phyloP scores from a whole-genome alignment of 2,113 vertebrate genomes.

The Albula goreensis region DNA sequence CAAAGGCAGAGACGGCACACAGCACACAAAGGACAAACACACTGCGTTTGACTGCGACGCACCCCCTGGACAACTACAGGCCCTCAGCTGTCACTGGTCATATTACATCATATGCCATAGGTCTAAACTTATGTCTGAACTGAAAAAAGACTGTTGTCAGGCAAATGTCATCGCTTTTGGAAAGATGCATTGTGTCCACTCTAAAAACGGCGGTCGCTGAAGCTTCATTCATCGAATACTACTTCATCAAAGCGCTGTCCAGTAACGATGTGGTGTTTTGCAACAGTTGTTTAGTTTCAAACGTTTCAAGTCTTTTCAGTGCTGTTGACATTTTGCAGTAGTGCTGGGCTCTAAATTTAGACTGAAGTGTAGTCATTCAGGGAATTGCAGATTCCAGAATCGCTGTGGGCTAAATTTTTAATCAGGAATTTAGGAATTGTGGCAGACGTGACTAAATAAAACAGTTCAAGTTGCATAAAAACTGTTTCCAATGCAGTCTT shows the following conservation, averaged over 20 bases:
- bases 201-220: not conserved
- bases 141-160: not conserved
- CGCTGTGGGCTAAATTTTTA: slow-evolving; percentile 24
- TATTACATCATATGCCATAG: slow-evolving; percentile 4
- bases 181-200: not conserved
- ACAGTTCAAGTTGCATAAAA: not conserved
- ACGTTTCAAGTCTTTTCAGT: not conserved
- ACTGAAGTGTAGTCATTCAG: slow-evolving; percentile 11
- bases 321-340: slow-evolving; percentile 6
- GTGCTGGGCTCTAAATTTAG: slow-evolving; percentile 25
- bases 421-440: slow-evolving; percentile 13
- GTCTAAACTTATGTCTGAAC: not conserved
- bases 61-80: not conserved
- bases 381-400: slow-evolving; percentile 16
- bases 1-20: not conserved
- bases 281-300: not conserved
- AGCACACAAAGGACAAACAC: slow-evolving; percentile 3
- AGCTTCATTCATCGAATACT: not conserved
- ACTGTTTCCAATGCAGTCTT: not conserved
- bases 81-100: not conserved
- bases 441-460: not conserved
- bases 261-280: not conserved
- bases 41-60: not conserved
- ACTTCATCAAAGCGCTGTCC: not conserved
- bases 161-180: slow-evolving; percentile 7